These are phyloP conservation scores for Zygaena filipendulae DNA, from an alignment of 2,888 invertebrate genomes.

Conservation along the genomic window DNA sequence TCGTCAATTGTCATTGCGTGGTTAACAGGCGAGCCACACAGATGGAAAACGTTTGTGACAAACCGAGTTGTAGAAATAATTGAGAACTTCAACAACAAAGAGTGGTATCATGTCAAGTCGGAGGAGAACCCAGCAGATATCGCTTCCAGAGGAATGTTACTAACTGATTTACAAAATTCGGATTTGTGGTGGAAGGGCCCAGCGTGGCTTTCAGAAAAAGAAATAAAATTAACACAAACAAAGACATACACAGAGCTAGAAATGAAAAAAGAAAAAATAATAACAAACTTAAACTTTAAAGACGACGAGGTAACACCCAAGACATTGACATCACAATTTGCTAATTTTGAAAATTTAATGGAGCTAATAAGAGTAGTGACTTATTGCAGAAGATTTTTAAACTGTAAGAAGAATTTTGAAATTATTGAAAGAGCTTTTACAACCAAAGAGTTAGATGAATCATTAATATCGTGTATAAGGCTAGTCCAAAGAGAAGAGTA, in stretches of 20 bases:
- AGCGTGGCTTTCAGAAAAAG: slow-evolving; percentile 9
- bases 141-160: slow-evolving; percentile 8
- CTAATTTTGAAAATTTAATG: slow-evolving; percentile 2
- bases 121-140: slow-evolving; percentile 11
- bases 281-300: neutral
- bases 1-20: slow-evolving; percentile 14
- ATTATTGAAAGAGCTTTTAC: slow-evolving; percentile 2
- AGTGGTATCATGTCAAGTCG: slow-evolving; percentile 12
- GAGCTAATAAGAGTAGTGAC: slow-evolving; percentile 3
- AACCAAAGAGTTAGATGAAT: slow-evolving; percentile 13
- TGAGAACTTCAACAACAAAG: slow-evolving; percentile 6
- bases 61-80: slow-evolving; percentile 17
- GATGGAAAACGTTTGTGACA: slow-evolving; percentile 19
- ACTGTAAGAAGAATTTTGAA: slow-evolving; percentile 1
- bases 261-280: slow-evolving; percentile 1
- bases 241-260: slow-evolving; percentile 2
- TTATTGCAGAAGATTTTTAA: slow-evolving; percentile 3
- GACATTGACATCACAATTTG: slow-evolving; percentile 3
- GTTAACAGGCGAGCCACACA: slow-evolving; percentile 16
- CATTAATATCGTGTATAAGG: slow-evolving; percentile 14
- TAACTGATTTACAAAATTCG: slow-evolving; percentile 6
- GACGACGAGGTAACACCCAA: neutral
- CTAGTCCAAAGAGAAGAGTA: slow-evolving; percentile 13
- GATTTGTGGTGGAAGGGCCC: slow-evolving; percentile 14
- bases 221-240: slow-evolving; percentile 6